Percentiles rank a stretch among this genome's conserved stretches.
Conservation (phyloP, 2,888 invertebrate genomes). For the Drosophila neotestacea region DNA sequence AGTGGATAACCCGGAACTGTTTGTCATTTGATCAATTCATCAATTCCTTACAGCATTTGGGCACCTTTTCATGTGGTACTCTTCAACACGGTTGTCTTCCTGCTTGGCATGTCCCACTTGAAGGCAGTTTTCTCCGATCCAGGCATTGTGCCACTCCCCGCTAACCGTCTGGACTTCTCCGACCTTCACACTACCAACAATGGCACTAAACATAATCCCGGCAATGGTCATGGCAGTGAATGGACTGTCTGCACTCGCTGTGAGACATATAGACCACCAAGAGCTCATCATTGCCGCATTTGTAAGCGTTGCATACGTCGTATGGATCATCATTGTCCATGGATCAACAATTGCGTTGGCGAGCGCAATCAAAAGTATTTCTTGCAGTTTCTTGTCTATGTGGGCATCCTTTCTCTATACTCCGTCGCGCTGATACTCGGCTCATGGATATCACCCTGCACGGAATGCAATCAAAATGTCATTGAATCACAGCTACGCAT, state of each 20-base stretch:
- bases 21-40: not conserved
- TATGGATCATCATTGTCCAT: conserved; percentile 90
- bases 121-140: conserved; percentile 96
- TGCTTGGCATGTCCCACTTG: conserved; percentile 91
- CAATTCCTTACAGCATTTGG: conserved; percentile 88
- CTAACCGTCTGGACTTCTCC: conserved; percentile 91
- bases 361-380: conserved; percentile 97
- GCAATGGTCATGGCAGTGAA: conserved; percentile 87
- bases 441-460: conserved; percentile 91
- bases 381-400: conserved; percentile 94
- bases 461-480: conserved; percentile 88
- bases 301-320: conserved; percentile 91
- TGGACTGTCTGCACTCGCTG: conserved; percentile 91
- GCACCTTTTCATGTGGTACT: conserved; percentile 91
- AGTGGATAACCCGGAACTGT: conserved; percentile 1
- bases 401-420: conserved; percentile 89
- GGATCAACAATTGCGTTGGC: conserved; percentile 97
- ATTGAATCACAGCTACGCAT: conserved; percentile 90
- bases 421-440: conserved; percentile 89
- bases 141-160: conserved; percentile 92
- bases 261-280: conserved; percentile 92
- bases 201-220: conserved; percentile 84
- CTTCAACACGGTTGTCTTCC: conserved; percentile 92
- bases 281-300: conserved; percentile 95
- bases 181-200: conserved; percentile 89